These are phyloP conservation scores for Lithobates sylvaticus DNA, from an alignment of 2,797 vertebrate species.

Conservation along the genomic window DNA sequence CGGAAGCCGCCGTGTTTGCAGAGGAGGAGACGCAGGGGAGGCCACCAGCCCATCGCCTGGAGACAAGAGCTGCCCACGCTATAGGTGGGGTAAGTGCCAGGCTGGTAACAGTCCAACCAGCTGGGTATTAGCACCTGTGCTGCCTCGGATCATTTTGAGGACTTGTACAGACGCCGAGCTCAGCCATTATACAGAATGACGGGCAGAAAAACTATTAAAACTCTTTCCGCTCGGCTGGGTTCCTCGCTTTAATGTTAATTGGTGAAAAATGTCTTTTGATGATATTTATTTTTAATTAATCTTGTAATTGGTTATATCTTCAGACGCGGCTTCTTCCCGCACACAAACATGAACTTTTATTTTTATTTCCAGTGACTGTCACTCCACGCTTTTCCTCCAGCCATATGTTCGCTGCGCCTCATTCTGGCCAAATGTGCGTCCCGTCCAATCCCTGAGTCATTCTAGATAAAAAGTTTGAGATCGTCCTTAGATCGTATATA, in stretches of 20 bases:
- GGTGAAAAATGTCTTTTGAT: not conserved
- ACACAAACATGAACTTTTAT: conserved; percentile 3
- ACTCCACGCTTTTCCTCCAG: not conserved
- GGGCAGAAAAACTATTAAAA: too few relatives aligned
- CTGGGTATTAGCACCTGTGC: not conserved
- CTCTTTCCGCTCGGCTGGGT: not conserved
- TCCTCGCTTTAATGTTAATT: conserved; percentile 14
- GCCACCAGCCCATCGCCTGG: too few relatives aligned
- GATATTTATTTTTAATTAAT: conserved; percentile 33
- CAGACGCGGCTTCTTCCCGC: not conserved
- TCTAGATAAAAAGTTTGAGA: too few relatives aligned
- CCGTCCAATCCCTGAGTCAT: too few relatives aligned
- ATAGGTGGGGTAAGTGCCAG: too few relatives aligned
- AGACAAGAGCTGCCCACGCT: too few relatives aligned
- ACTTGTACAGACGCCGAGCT: not conserved
- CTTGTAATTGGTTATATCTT: conserved; percentile 1
- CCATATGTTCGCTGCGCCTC: too few relatives aligned
- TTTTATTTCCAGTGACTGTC: not conserved
- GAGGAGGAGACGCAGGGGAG: too few relatives aligned
- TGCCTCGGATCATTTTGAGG: not conserved
- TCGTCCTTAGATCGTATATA: too few relatives aligned
- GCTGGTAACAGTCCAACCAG: too few relatives aligned
- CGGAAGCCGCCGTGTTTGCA: too few relatives aligned
- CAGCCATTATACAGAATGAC: not conserved
- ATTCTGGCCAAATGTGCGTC: too few relatives aligned